Conservation (phyloP, 2,797 vertebrate species). For the Jordanella pulchra region DNA sequence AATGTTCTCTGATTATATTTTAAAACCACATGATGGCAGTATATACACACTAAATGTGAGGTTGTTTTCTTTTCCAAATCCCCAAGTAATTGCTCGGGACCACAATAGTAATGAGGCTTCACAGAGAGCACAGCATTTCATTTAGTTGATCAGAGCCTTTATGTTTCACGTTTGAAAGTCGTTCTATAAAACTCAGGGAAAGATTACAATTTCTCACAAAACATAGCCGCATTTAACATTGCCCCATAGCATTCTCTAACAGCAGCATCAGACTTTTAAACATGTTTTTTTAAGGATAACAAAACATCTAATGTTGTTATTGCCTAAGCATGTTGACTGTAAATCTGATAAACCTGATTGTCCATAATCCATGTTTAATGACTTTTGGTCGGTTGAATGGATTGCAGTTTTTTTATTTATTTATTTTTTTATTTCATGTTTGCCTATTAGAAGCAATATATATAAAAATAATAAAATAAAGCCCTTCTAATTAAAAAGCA, state of each 20-base stretch:
- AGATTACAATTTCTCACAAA: constrained; percentile 4
- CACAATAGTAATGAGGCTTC: constrained; percentile 5
- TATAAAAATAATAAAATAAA: constrained; percentile 5
- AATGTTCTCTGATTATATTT: neutral
- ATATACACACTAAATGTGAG: constrained; percentile 19
- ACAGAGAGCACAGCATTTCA: constrained; percentile 5
- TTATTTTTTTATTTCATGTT: too few relatives aligned
- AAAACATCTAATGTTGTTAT: neutral
- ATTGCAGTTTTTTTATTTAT: neutral
- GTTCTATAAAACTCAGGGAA: neutral
- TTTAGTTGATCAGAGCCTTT: constrained; percentile 7
- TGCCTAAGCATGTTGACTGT: neutral
- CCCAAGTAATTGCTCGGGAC: neutral
- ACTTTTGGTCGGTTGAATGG: neutral
- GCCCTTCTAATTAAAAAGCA: neutral
- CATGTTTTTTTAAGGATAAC: neutral
- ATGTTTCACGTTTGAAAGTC: neutral
- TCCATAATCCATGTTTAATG: constrained; percentile 6
- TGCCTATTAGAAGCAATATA: neutral
- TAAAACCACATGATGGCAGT: constrained; percentile 61
- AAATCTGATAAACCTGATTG: neutral
- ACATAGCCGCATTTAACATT: neutral
- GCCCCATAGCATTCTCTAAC: neutral
- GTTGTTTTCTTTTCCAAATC: constrained; percentile 6
- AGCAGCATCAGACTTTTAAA: neutral